Evolutionary conservation across 2,113 vertebrate genomes (phyloP), one percentile per base, ranked within the genome.

Genomic region (Bufo bufo): DNA sequence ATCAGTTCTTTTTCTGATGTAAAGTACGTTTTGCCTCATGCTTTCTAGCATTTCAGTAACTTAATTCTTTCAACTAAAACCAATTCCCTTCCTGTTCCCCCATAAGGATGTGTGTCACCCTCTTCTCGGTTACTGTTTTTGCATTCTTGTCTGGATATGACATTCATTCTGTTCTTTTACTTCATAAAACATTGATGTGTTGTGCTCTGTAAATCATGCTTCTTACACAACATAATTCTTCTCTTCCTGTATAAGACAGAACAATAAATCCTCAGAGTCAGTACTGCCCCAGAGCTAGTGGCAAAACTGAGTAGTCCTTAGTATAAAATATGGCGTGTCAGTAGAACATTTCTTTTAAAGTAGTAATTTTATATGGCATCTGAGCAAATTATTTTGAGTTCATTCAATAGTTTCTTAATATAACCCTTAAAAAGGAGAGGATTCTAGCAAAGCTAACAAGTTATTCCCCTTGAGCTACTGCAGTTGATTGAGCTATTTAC

Each of bases 161-260:
- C 83, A 74, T 85, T 75, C 54, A 58, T 59, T 85, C 33, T 75
- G 83, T 85, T 85, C 83, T 85, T 56, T 84, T 85, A 33, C 69
- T 85, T 19, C 14, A 52, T 85, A 75, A 85, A 85, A 71, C 83
- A 85, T 85, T 75, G 50, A 75, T 85, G 83, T 75, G 63, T 65
- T 50, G 82, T 69, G 82, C 50, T 69, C 82, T 84, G 63, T 84
- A 84, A 84, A 84, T 84, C 82, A 84, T 84, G 59, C 10, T 54
- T 82, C 47, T 63, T 84, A 54, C 63, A 84, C 82, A 84, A 84
- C 49, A 84, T 84, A 84, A 84, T 84, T 65, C 82, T 33, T 84
- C 82, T 84, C 47, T 84, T 23, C 49, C 47, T 84, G 82, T 50
- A 84, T 54, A 23, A 84, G 82, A 84, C 82, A 84, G 82, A 17